These are phyloP conservation scores for Apolygus lucorum DNA, from an alignment of 1,140 invertebrate species.

Conservation along the genomic window DNA sequence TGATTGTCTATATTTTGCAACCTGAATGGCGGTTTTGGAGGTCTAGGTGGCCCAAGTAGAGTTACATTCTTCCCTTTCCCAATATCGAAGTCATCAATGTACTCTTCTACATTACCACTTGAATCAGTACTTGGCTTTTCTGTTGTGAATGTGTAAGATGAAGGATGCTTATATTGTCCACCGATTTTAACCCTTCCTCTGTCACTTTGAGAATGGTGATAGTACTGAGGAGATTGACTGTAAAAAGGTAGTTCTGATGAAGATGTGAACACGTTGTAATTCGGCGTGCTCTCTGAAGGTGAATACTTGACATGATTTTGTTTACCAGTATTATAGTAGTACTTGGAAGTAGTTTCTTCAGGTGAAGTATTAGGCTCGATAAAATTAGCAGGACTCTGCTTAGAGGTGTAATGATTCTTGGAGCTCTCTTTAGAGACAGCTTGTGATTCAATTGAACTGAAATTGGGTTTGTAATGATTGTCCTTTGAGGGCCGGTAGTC, in stretches of 20 bases:
- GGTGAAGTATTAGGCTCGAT: background rate
- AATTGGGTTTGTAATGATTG: background rate
- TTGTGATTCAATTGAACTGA: background rate
- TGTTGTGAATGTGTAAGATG: background rate
- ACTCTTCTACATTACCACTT: background rate
- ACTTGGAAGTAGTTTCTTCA: background rate
- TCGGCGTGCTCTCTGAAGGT: too few relatives aligned
- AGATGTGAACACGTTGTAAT: background rate
- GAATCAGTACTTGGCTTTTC: background rate
- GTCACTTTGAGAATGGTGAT: background rate
- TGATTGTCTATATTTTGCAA: slow-evolving; percentile 17
- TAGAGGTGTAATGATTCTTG: too few relatives aligned
- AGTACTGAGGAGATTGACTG: background rate
- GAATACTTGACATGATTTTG: too few relatives aligned
- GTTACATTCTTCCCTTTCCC: background rate
- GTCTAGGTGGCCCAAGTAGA: background rate
- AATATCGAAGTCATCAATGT: background rate
- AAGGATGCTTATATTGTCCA: background rate
- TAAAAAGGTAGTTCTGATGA: background rate
- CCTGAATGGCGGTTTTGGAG: background rate
- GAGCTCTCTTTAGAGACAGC: too few relatives aligned
- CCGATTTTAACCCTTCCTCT: background rate
- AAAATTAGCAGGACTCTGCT: too few relatives aligned
- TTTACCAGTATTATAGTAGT: background rate
- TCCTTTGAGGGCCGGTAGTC: background rate